A percentile compares a stretch with the other conserved stretches of the same genome.
Evolutionary conservation across 2,113 vertebrate genomes (phyloP).

Genomic region (Rattus norvegicus): GRCr8 NC_086029.1:67652001-67652500

Average conservation of each 20-base stretch:
- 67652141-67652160: background rate
- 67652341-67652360: background rate
- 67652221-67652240: background rate
- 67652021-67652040: conserved; percentile 21
- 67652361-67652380: background rate
- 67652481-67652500: background rate
- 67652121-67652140: background rate
- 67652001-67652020: background rate
- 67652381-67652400: conserved; percentile 15
- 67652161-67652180: background rate
- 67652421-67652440: background rate
- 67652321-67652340: background rate
- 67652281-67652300: background rate
- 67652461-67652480: background rate
- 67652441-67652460: background rate
- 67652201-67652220: background rate
- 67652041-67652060: background rate
- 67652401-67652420: background rate
- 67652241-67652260: background rate
- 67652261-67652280: background rate
- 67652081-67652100: conserved; percentile 6
- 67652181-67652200: background rate
- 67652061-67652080: background rate
- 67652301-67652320: background rate
- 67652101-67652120: conserved; percentile 5